Percentiles rank a stretch among this genome's conserved stretches.
Evolutionary conservation across 2,797 vertebrate genomes (phyloP).

Genomic region (Lepilemur ruficaudatus): DNA sequence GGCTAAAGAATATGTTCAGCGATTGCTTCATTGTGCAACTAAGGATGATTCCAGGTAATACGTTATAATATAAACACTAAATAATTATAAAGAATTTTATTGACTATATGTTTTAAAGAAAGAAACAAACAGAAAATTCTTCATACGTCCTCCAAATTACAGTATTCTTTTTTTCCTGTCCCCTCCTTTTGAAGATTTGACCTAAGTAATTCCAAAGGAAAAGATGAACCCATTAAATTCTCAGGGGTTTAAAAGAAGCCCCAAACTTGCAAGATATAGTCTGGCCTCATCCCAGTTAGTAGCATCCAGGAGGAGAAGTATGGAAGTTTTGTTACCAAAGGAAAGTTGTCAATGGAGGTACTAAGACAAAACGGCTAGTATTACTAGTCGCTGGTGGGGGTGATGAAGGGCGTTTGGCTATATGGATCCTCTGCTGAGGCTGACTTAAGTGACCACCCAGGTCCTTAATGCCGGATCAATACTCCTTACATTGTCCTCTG

Average conservation of each 20-base stretch:
- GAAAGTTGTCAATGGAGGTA: neutral
- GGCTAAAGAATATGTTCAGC: conserved; percentile 34
- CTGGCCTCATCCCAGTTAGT: neutral
- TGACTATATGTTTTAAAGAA: neutral
- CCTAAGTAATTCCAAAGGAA: neutral
- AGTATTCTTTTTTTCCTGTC: neutral
- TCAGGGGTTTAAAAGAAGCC: neutral
- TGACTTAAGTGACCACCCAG: neutral
- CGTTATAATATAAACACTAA: conserved; percentile 8
- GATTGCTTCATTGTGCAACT: conserved; percentile 19
- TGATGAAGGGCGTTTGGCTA: neutral
- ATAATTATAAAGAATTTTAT: conserved; percentile 21
- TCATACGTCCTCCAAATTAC: neutral
- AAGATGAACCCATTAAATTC: neutral
- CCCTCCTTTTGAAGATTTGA: neutral
- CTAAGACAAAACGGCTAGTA: neutral
- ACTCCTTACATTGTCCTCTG: neutral
- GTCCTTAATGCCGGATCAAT: neutral
- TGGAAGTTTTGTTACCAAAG: neutral
- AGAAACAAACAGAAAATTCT: neutral
- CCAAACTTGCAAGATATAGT: neutral
- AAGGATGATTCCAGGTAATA: conserved; percentile 23
- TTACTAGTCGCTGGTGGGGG: neutral
- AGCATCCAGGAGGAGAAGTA: neutral
- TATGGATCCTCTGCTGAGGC: neutral